phyloP scores from a whole-genome alignment of 2,888 invertebrate species.

The Parnassius apollo region DNA sequence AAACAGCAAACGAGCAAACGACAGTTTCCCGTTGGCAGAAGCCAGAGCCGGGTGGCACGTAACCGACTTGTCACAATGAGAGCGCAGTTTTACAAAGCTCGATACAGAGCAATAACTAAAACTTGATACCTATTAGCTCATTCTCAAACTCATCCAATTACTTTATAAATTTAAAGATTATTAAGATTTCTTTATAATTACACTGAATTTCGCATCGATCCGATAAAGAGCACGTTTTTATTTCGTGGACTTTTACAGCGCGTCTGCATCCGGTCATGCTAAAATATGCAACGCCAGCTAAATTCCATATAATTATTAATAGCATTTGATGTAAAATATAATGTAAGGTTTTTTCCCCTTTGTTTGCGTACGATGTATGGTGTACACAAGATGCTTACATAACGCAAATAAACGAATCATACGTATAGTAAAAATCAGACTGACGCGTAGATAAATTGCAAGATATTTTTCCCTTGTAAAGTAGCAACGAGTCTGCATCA shows the following conservation, averaged over 20 bases:
- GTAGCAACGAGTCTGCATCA: too few species aligned
- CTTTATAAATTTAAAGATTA: too few species aligned
- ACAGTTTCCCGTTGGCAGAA: conserved; percentile 4
- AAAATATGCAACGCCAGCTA: conserved; percentile 15
- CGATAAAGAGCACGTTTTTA: conserved; percentile 9
- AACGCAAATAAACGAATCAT: too few species aligned
- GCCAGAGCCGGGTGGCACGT: conserved; percentile 5
- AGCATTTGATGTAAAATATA: too few species aligned
- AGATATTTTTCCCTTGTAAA: too few species aligned
- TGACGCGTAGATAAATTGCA: too few species aligned
- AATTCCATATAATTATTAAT: conserved; percentile 13
- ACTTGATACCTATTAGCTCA: too few species aligned
- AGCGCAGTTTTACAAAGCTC: conserved; percentile 13
- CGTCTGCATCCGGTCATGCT: conserved; percentile 16
- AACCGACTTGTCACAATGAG: conserved; percentile 7
- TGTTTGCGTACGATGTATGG: background rate
- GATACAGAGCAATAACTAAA: background rate
- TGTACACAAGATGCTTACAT: too few species aligned
- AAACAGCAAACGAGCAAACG: conserved; percentile 23
- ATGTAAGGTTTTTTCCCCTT: background rate
- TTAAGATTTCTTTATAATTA: background rate
- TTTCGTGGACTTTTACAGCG: conserved; percentile 15
- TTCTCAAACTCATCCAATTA: too few species aligned
- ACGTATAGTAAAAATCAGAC: too few species aligned
- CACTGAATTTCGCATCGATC: background rate